phyloP scores from a whole-genome alignment of 2,797 vertebrate species.

The Aratinga solstitialis region DNA sequence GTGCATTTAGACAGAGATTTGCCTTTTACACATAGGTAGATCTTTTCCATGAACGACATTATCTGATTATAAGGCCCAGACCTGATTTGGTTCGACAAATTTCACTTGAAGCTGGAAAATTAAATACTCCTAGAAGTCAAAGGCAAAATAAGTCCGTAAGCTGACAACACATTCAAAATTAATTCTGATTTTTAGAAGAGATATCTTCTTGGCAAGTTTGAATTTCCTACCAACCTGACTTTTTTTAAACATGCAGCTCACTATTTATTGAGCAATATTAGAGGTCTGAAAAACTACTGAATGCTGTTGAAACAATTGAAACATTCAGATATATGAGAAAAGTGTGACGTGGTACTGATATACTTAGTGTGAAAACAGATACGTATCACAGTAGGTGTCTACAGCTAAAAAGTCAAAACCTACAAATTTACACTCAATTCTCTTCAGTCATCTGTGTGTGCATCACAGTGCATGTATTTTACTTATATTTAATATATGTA shows the following conservation, averaged over 20 bases:
- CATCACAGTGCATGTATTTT: not conserved
- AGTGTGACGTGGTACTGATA: not conserved
- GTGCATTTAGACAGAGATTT: not conserved
- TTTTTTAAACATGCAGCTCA: not conserved
- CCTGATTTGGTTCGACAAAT: not conserved
- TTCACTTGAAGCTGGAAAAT: conserved; percentile 17
- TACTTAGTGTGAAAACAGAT: not conserved
- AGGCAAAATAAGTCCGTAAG: conserved; percentile 31
- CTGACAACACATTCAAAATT: conserved; percentile 35
- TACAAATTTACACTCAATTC: not conserved
- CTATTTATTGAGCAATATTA: conserved; percentile 11
- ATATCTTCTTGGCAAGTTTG: conserved; percentile 23
- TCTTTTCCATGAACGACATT: not conserved
- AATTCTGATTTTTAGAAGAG: conserved; percentile 41
- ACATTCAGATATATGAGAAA: not conserved
- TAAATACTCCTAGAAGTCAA: conserved; percentile 15
- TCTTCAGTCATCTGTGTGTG: not conserved
- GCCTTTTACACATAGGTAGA: not conserved
- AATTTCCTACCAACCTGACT: not conserved
- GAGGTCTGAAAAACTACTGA: not conserved
- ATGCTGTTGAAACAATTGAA: conserved; percentile 2
- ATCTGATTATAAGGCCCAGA: not conserved
- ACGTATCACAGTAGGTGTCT: not conserved
- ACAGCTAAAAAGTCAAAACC: not conserved
- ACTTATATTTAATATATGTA: not conserved